These are phyloP conservation scores for Metellina segmentata DNA, from an alignment of 2,888 invertebrate genomes.

Conservation along the genomic window DNA sequence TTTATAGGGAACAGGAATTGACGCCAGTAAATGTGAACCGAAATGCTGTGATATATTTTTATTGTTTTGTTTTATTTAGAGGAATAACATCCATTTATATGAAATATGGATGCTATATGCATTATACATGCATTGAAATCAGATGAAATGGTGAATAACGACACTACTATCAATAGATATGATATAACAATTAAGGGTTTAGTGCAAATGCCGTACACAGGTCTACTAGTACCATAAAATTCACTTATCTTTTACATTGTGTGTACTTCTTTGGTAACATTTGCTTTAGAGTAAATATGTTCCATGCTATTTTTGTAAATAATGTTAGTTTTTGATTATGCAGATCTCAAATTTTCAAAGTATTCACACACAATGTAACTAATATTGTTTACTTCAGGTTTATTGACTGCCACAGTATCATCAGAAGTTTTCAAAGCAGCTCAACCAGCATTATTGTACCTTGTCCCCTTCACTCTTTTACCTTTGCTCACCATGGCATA, in stretches of 20 bases:
- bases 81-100: too few relatives aligned
- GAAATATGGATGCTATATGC: too few relatives aligned
- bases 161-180: too few relatives aligned
- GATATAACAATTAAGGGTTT: too few relatives aligned
- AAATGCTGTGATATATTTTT: too few relatives aligned
- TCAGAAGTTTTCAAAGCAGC: slow-evolving; percentile 99
- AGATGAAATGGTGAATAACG: too few relatives aligned
- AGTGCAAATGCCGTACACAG: neutral
- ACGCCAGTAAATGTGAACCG: too few relatives aligned
- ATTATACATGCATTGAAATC: too few relatives aligned
- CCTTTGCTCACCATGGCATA: slow-evolving; percentile 98
- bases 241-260: slow-evolving; percentile 18
- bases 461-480: slow-evolving; percentile 97
- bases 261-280: slow-evolving; percentile 17
- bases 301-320: neutral
- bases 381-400: slow-evolving; percentile 80
- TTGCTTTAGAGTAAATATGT: slow-evolving; percentile 4
- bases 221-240: slow-evolving; percentile 25
- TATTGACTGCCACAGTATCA: slow-evolving; percentile 97
- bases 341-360: neutral
- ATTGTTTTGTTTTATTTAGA: too few relatives aligned
- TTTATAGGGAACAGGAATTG: too few relatives aligned
- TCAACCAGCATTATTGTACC: slow-evolving; percentile 97
- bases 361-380: too few relatives aligned
- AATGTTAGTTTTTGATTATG: neutral